Conservation (phyloP, 2,888 invertebrate species). For the Cabera pusaria region DNA sequence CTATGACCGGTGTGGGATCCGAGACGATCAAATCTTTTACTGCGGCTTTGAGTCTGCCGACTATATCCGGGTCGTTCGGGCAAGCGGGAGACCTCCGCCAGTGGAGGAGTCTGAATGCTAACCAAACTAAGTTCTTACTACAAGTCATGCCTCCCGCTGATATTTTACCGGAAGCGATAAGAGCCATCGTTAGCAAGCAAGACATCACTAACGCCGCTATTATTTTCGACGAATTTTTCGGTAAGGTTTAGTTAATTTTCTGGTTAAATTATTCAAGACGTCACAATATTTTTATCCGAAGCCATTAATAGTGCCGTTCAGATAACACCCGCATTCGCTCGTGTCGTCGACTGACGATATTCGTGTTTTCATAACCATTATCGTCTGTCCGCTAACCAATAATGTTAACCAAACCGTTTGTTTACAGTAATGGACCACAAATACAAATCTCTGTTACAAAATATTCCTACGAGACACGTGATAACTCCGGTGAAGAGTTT, state of each 20-base stretch:
- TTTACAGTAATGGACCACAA: constrained; percentile 95
- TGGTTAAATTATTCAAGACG: no score
- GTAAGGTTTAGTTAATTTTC: constrained; percentile 66
- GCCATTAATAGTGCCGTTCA: constrained; percentile 9
- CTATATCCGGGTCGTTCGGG: constrained; percentile 93
- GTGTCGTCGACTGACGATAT: constrained; percentile 17
- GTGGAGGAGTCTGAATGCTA: constrained; percentile 89
- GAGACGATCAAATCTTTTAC: constrained; percentile 94
- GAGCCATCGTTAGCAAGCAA: constrained; percentile 90
- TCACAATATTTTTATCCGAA: no score
- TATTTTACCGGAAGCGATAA: constrained; percentile 91
- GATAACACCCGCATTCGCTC: constrained; percentile 26
- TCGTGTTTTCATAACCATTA: constrained; percentile 23
- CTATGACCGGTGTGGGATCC: constrained; percentile 90
- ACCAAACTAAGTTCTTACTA: constrained; percentile 89
- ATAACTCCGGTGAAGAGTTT: constrained; percentile 86
- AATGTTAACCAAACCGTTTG: constrained; percentile 33
- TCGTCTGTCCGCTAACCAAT: constrained; percentile 23
- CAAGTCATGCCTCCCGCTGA: constrained; percentile 94
- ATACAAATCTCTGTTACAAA: constrained; percentile 94
- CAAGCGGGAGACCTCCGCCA: constrained; percentile 92
- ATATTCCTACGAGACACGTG: constrained; percentile 95
- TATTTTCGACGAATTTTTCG: constrained; percentile 93
- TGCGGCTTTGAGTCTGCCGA: constrained; percentile 90
- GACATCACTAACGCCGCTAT: constrained; percentile 97